A percentile compares a stretch with the other conserved stretches of the same genome.
Conservation (phyloP, 2,888 invertebrate genomes). For the Conops quadrifasciatus region DNA sequence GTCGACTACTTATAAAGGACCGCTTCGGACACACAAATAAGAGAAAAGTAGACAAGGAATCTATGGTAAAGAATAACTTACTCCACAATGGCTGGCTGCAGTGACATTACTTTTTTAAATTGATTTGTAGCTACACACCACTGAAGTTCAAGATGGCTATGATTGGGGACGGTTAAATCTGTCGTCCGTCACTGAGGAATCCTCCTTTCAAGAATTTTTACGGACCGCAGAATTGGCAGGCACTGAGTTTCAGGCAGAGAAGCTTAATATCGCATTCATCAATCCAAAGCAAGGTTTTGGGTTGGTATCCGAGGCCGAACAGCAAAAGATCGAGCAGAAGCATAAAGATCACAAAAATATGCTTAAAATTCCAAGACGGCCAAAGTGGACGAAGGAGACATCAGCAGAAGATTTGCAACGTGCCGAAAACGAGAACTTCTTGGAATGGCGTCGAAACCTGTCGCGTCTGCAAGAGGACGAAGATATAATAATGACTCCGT, state of each 20-base stretch:
- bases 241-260: conserved; percentile 92
- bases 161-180: conserved; percentile 91
- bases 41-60: conserved; percentile 75
- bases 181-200: conserved; percentile 93
- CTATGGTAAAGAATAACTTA: conserved; percentile 70
- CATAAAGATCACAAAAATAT: conserved; percentile 71
- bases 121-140: conserved; percentile 74
- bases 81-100: neutral
- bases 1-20: conserved; percentile 78
- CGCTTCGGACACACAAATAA: conserved; percentile 74
- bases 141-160: conserved; percentile 88
- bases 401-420: conserved; percentile 81
- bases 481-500: conserved; percentile 89
- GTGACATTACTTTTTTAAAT: neutral
- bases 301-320: conserved; percentile 71
- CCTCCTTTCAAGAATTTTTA: conserved; percentile 95
- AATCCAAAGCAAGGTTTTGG: conserved; percentile 71
- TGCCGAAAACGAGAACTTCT: conserved; percentile 83
- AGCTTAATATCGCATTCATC: conserved; percentile 82
- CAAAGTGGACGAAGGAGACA: conserved; percentile 79
- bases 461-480: conserved; percentile 82
- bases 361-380: conserved; percentile 86
- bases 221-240: conserved; percentile 94
- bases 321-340: conserved; percentile 66
- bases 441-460: conserved; percentile 89